A percentile compares a stretch with the other conserved stretches of the same genome.
These are phyloP conservation scores for Porites lutea DNA, from an alignment of 64 coral and sea anemone genomes.

Conservation along the genomic window DNA sequence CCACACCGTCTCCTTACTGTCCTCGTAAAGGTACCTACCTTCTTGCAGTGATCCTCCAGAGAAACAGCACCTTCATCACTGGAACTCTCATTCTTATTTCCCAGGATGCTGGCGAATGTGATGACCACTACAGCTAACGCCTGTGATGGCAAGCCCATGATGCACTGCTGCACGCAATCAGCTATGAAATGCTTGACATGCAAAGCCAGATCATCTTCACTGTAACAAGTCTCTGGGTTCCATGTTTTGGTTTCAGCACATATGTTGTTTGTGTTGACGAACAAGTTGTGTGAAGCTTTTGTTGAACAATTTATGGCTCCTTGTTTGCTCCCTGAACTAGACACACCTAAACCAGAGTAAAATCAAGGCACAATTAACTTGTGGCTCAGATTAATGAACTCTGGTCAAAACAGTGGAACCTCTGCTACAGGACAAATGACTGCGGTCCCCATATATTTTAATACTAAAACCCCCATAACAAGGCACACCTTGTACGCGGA, in stretches of 20 bases:
- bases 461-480: too few relatives aligned
- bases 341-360: background rate
- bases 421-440: too few relatives aligned
- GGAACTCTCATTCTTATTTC: conserved; percentile 36
- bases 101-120: conserved; percentile 64
- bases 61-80: conserved; percentile 48
- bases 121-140: conserved; percentile 83
- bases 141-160: conserved; percentile 93
- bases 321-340: background rate
- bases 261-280: background rate
- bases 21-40: conserved; percentile 28
- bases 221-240: conserved; percentile 86
- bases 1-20: too few relatives aligned
- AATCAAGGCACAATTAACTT: background rate
- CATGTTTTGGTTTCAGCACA: conserved; percentile 47
- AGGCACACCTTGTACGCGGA: too few relatives aligned
- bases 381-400: too few relatives aligned
- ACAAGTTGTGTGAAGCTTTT: conserved; percentile 25
- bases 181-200: conserved; percentile 94
- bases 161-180: conserved; percentile 89
- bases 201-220: conserved; percentile 91
- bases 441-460: too few relatives aligned
- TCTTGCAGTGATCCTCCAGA: conserved; percentile 86
- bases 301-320: conserved; percentile 5
- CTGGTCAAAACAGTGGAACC: too few relatives aligned